Base-by-base conservation (phyloP, 2,888 invertebrate species). In the Pomacea canaliculata region DNA sequence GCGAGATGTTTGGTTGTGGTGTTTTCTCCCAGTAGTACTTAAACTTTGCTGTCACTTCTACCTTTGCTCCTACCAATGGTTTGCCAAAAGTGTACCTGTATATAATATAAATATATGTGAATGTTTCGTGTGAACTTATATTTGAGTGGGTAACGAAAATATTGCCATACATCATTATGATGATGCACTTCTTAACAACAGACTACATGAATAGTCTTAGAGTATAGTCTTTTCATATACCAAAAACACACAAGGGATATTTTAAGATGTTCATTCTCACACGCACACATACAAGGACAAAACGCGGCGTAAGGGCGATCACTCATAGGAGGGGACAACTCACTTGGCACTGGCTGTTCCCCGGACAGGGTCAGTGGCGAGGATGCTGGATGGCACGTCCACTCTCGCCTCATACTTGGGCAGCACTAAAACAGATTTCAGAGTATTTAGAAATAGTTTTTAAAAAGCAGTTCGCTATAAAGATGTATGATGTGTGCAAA, bases 341-440 rank as follows among this genome's bases (percentile, higher is more conserved):
- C 93, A 97, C 95, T 94, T 95, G 27, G 97, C 95, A 75, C 94
- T 94, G 5, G 98, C 93, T 27, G 95, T 95, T 48, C 95, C 95
- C 27, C 93, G 93, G 80, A 94, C 93, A 70, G 94, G 94, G 73
- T 96, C 96, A 81, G 94, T 94, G 89, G 96, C 95, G 2, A 96
- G 94, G 9, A 95, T 93, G 90, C 96, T 96, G 74, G 95, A 93
- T 0, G 96, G 95, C 59, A 96, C 93, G 81, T 95, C 94, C 79
- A 98, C 94, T 59, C 93, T 93, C 78, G 98, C 95, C 88, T 97
- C 94, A 91, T 97, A 99, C 89, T 97, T 97, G 0, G 99, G 99
- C 82, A 97, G 92, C 76, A 98, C 95, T 90, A 83, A n/a, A 87
- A 23, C 27, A 70, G n/a, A 37, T 7, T 0, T 46, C 7, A 46